These are phyloP conservation scores for Phengaris alcon DNA, from an alignment of 2,888 invertebrate species.

Conservation along the genomic window DNA sequence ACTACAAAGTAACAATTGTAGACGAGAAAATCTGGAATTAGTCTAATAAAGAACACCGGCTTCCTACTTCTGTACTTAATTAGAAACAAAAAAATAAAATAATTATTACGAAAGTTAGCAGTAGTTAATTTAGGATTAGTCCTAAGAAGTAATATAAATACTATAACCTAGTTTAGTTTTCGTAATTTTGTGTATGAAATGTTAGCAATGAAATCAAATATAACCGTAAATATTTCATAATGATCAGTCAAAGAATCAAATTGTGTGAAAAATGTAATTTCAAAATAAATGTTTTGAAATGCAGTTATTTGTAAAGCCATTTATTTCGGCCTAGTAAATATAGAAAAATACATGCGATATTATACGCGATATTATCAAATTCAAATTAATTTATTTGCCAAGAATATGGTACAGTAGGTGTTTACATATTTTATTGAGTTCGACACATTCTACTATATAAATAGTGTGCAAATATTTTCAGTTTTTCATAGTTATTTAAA, in stretches of 20 bases:
- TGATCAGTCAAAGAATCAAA: too few species aligned
- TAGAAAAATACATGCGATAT: neutral
- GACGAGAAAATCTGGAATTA: conserved; percentile 10
- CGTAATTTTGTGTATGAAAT: neutral
- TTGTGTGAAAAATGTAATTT: neutral
- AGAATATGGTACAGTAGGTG: too few species aligned
- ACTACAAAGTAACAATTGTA: neutral
- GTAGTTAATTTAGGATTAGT: neutral
- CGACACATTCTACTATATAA: too few species aligned
- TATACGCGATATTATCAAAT: neutral
- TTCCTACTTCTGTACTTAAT: conserved; percentile 5
- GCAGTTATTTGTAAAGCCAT: neutral
- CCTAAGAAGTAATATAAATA: neutral
- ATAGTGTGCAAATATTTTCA: too few species aligned
- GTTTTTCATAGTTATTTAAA: too few species aligned
- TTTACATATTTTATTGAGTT: too few species aligned
- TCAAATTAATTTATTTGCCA: too few species aligned
- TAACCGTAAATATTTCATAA: too few species aligned
- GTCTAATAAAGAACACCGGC: conserved; percentile 6
- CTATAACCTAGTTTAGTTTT: neutral
- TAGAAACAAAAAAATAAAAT: conserved; percentile 21
- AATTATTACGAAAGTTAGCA: neutral
- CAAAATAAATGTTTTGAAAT: neutral
- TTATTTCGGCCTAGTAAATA: too few species aligned
- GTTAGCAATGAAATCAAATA: too few species aligned